phyloP scores from a whole-genome alignment of 2,797 vertebrate genomes.

The Rallus crepitans region DNA sequence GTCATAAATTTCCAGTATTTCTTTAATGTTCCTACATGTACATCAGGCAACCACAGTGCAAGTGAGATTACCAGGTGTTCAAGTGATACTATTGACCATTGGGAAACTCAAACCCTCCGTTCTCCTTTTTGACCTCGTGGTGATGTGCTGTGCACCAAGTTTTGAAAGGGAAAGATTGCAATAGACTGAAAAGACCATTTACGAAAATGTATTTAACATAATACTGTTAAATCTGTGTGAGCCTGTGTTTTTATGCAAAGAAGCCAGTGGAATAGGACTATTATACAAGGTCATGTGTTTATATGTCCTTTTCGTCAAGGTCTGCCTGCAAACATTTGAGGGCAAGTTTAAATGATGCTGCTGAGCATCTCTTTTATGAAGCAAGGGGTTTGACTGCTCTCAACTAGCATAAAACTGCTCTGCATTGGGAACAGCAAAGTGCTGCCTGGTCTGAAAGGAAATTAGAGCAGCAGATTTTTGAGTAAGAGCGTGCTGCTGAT shows the following conservation, averaged over 20 bases:
- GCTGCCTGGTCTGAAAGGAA: neutral
- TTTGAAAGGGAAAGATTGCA: neutral
- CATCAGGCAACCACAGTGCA: neutral
- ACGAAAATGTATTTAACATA: neutral
- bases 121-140: neutral
- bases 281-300: neutral
- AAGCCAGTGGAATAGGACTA: neutral
- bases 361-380: constrained; percentile 27
- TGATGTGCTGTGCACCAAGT: neutral
- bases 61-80: neutral
- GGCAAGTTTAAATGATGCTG: constrained; percentile 34
- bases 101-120: neutral
- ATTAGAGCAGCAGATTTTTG: neutral
- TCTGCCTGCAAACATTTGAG: constrained; percentile 17
- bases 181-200: neutral
- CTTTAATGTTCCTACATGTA: neutral
- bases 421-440: neutral
- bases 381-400: constrained; percentile 19
- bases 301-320: constrained; percentile 13
- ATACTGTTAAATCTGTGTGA: neutral
- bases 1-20: neutral
- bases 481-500: neutral
- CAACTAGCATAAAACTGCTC: neutral
- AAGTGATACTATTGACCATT: neutral
- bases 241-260: neutral